Evolutionary conservation across 2,888 invertebrate species (phyloP), one percentile per base, ranked within the genome.

Genomic region (Eupithecia centaureata): DNA sequence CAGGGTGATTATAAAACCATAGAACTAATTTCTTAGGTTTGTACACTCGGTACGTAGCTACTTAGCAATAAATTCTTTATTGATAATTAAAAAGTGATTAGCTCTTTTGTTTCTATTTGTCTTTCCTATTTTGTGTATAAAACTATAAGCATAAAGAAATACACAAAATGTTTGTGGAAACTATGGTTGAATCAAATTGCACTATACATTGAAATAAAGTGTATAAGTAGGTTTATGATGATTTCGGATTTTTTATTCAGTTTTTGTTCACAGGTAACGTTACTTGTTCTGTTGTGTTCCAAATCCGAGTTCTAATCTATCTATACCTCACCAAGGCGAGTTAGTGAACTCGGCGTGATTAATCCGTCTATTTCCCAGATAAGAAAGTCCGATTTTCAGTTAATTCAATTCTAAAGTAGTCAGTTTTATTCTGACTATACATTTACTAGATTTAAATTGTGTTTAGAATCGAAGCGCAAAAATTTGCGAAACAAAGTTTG

Each of bases 391-490:
- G 70, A 78, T 74, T 68, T 72, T 57, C 67, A 67, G 68, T 68
- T 74, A 73, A 79, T 79, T 75, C 71, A 75, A 77, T 78, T 75
- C 61, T 25, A 65, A 69, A 76, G 78, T 79, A 75, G 75, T 68
- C 69, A 70, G 77, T 77, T 81, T 78, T 73, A 78, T 77, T 74
- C 66, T 63, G 61, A 68, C 73, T 64, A n/a, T 68, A 62, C 61
- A 76, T 71, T 71, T 59, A 66, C 33, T 60, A 47, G 27, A 61
- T 56, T 62, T 63, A 66, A 52, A 68, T 67, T 63, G 61, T 67
- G 61, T 66, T 68, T 54, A 57, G 54, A 63, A 56, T 47, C 58
- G 57, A 13, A 25, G 15, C 5, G 2, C 52, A 15, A 5, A 8
- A 25, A 18, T 42, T 42, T 18, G n/a, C n/a, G n/a, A n/a, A n/a